Evolutionary conservation across 2,888 invertebrate species (phyloP).

Genomic region (Lasioglossum villosulum): DNA sequence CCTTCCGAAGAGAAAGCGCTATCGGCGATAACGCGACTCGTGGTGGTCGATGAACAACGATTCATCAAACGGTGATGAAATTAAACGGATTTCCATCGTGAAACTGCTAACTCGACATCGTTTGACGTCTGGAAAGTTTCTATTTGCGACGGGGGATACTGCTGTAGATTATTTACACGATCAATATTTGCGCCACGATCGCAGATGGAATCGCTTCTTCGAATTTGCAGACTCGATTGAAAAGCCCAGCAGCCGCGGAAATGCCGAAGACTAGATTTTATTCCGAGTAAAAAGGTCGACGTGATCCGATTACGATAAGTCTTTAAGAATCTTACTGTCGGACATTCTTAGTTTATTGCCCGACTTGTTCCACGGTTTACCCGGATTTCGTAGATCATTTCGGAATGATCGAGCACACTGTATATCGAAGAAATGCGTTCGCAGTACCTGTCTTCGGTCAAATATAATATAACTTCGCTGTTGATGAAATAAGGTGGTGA

Average conservation of each 20-base stretch:
- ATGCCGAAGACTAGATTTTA: not conserved
- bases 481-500: not conserved
- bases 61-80: not conserved
- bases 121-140: not conserved
- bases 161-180: constrained; percentile 2
- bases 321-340: not conserved
- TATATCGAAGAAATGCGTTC: no score
- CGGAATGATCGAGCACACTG: not conserved
- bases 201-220: not conserved
- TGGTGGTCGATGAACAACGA: not conserved
- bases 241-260: not conserved
- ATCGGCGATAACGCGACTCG: not conserved
- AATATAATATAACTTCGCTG: not conserved
- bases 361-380: not conserved
- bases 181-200: not conserved
- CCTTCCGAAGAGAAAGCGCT: not conserved
- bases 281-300: not conserved
- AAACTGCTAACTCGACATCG: not conserved
- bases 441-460: not conserved
- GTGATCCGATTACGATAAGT: constrained; percentile 8
- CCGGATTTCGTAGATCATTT: not conserved
- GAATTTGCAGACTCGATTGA: not conserved
- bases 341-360: not conserved
- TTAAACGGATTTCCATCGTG: not conserved
- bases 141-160: not conserved